Conservation (phyloP, 1,140 invertebrate species). For the Procambarus virginalis region DNA sequence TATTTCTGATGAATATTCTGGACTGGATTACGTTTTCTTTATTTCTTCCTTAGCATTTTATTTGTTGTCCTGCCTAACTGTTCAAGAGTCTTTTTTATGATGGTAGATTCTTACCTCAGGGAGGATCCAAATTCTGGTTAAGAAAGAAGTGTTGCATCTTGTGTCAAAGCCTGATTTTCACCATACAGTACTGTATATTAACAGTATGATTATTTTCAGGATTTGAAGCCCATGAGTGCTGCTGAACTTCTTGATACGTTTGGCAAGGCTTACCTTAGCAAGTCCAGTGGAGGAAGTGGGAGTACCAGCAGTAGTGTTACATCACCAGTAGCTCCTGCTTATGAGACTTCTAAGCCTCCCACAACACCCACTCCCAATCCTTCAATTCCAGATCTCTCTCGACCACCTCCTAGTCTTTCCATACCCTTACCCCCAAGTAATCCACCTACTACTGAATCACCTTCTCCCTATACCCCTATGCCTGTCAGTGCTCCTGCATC, state of each 20-base stretch:
- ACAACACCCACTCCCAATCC: conserved; percentile 30
- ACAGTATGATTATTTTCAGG: conserved; percentile 47
- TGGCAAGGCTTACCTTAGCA: conserved; percentile 57
- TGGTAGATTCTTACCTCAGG: too few species aligned
- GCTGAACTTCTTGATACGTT: conserved; percentile 69
- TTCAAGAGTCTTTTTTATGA: too few species aligned
- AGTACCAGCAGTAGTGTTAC: conserved; percentile 27
- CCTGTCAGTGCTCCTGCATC: conserved; percentile 22
- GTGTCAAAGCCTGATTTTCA: too few species aligned
- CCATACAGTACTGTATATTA: neutral
- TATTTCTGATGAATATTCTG: too few species aligned
- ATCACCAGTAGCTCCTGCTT: conserved; percentile 19
- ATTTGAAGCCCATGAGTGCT: conserved; percentile 69
- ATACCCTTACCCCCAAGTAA: conserved; percentile 56
- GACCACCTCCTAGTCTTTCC: conserved; percentile 60
- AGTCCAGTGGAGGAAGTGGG: conserved; percentile 7
- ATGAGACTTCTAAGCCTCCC: conserved; percentile 30
- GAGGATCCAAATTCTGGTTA: too few species aligned
- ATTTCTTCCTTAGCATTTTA: too few species aligned
- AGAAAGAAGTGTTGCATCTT: too few species aligned
- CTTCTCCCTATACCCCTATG: conserved; percentile 27
- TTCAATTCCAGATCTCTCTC: conserved; percentile 56
- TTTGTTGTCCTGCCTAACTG: too few species aligned
- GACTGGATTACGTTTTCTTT: too few species aligned
- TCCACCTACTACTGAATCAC: conserved; percentile 31